These are phyloP conservation scores for Agrotis segetum DNA, from an alignment of 2,888 invertebrate genomes.

Conservation along the genomic window DNA sequence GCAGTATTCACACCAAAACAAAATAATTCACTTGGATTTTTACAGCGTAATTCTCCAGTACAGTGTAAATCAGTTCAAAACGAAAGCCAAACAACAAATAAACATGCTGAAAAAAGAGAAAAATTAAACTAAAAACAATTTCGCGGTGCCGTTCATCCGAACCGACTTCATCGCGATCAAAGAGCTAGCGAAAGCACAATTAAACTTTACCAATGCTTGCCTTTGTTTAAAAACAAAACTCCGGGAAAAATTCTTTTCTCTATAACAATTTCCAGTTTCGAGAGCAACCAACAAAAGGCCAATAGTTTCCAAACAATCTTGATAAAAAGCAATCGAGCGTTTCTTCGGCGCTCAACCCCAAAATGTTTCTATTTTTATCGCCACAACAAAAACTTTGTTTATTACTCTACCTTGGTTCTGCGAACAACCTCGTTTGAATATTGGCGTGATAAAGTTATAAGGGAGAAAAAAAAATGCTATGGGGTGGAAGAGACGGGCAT, in stretches of 20 bases:
- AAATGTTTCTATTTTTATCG: constrained; percentile 53
- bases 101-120: constrained; percentile 14
- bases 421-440: constrained; percentile 38
- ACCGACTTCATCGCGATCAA: constrained; percentile 57
- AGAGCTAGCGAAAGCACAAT: constrained; percentile 58
- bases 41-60: background rate
- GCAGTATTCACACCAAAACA: background rate
- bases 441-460: constrained; percentile 13
- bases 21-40: background rate
- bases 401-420: constrained; percentile 10
- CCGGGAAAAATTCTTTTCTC: constrained; percentile 52
- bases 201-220: constrained; percentile 58
- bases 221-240: constrained; percentile 62
- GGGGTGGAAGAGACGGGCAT: no score
- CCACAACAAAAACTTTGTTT: constrained; percentile 43
- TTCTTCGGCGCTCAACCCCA: constrained; percentile 47
- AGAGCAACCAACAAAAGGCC: constrained; percentile 54
- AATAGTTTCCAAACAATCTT: constrained; percentile 71
- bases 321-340: constrained; percentile 64
- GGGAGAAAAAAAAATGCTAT: no score
- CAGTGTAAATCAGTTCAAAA: constrained; percentile 11
- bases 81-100: constrained; percentile 17
- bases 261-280: constrained; percentile 60
- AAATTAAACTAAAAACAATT: constrained; percentile 39
- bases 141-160: constrained; percentile 31